Conservation (phyloP, 2,797 vertebrate species). For the Arnoldichthys spilopterus region DNA sequence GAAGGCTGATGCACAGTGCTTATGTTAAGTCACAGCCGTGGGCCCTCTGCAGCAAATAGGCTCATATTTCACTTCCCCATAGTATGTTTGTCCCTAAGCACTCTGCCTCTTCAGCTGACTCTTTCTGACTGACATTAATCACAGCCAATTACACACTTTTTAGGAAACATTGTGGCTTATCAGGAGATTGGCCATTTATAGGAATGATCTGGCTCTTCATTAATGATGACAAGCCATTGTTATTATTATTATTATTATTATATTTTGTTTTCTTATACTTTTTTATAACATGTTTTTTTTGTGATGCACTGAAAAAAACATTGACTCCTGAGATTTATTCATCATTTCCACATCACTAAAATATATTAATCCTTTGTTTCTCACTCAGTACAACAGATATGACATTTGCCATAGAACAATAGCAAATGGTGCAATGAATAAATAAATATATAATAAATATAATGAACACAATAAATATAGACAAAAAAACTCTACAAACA, state of each 20-base stretch:
- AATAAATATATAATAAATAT: too few species aligned
- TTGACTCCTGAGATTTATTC: too few species aligned
- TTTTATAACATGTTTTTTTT: too few species aligned
- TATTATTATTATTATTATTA: not conserved
- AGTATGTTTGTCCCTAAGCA: slow-evolving; percentile 43
- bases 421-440: too few species aligned
- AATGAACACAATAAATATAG: too few species aligned
- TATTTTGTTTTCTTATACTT: too few species aligned
- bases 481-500: too few species aligned
- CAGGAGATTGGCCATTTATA: slow-evolving; percentile 1
- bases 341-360: too few species aligned
- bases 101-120: slow-evolving; percentile 42
- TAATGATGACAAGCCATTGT: not conserved
- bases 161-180: slow-evolving; percentile 25
- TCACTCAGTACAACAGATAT: too few species aligned
- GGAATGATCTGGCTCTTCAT: not conserved
- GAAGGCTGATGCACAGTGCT: slow-evolving; percentile 52
- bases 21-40: slow-evolving; percentile 55
- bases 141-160: slow-evolving; percentile 35
- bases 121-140: slow-evolving; percentile 52
- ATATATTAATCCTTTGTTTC: too few species aligned
- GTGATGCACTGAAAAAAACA: too few species aligned
- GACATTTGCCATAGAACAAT: too few species aligned
- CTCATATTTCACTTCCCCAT: slow-evolving; percentile 53
- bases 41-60: slow-evolving; percentile 43